Evolutionary conservation across 2,113 vertebrate species (phyloP).

Genomic region (Rynchops niger): DNA sequence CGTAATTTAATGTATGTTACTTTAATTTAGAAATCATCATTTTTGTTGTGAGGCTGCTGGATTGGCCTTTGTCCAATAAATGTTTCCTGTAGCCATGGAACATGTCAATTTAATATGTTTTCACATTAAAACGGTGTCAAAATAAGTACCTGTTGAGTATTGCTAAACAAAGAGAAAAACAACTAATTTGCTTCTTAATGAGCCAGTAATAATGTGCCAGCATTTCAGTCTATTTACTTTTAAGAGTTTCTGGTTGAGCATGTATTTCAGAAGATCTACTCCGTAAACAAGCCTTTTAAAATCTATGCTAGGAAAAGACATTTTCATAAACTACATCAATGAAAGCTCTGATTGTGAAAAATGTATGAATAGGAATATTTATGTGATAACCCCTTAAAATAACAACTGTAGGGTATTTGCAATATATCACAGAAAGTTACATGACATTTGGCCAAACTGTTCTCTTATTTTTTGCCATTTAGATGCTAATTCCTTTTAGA

Average conservation of each 20-base stretch:
- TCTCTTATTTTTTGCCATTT: neutral
- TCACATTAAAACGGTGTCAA: conserved; percentile 39
- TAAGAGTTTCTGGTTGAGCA: neutral
- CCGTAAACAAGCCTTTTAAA: neutral
- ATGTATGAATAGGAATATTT: neutral
- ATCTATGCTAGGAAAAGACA: neutral
- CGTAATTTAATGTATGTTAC: neutral
- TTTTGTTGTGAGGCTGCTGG: neutral
- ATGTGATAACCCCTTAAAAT: neutral
- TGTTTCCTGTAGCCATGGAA: conserved; percentile 25
- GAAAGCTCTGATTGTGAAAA: neutral
- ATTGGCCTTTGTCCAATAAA: conserved; percentile 45
- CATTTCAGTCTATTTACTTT: conserved; percentile 30
- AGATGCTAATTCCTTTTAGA: neutral
- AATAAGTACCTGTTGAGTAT: conserved; percentile 63
- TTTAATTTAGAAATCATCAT: neutral
- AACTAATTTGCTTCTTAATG: conserved; percentile 68
- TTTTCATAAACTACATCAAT: neutral
- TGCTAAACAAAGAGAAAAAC: conserved; percentile 58
- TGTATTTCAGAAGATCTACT: neutral
- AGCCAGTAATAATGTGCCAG: conserved; percentile 29
- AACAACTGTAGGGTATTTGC: neutral
- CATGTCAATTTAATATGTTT: conserved; percentile 55
- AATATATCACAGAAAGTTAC: neutral
- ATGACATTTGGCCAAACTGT: neutral